A percentile compares a stretch with the other conserved stretches of the same genome.
These are phyloP conservation scores for Phyllostomus hastatus DNA, from an alignment of 2,113 vertebrate species.

Conservation along the genomic window DNA sequence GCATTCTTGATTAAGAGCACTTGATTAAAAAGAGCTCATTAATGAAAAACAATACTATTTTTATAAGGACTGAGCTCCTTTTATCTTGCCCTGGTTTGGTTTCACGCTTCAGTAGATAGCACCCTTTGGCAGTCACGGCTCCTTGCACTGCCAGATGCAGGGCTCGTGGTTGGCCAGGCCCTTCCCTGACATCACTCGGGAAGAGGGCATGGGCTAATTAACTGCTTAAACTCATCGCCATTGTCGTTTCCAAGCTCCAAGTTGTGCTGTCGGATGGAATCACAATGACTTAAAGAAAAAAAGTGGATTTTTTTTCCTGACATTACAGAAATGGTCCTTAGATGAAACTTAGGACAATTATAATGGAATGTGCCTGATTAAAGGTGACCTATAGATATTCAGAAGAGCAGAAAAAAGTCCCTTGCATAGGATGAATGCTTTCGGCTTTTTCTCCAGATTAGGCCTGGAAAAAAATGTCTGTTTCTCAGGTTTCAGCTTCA, in stretches of 20 bases:
- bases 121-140: constrained; percentile 40
- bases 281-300: neutral
- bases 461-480: neutral
- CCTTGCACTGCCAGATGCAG: constrained; percentile 5
- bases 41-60: constrained; percentile 51
- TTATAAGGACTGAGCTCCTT: constrained; percentile 39
- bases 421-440: neutral
- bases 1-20: constrained; percentile 54
- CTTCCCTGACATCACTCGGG: constrained; percentile 33
- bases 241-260: neutral
- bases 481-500: neutral
- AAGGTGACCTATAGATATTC: neutral
- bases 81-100: constrained; percentile 42
- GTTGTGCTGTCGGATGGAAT: neutral
- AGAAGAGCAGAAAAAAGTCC: neutral
- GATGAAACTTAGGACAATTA: neutral
- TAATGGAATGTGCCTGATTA: constrained; percentile 19
- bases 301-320: neutral
- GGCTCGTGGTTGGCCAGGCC: neutral
- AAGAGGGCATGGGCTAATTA: constrained; percentile 41
- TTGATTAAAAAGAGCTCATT: constrained; percentile 66
- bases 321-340: neutral
- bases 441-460: neutral
- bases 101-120: constrained; percentile 38
- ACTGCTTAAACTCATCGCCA: neutral